Percentiles rank a stretch among this genome's conserved stretches.
Conservation (phyloP, 2,113 vertebrate genomes). For the Fulmarus glacialis region DNA sequence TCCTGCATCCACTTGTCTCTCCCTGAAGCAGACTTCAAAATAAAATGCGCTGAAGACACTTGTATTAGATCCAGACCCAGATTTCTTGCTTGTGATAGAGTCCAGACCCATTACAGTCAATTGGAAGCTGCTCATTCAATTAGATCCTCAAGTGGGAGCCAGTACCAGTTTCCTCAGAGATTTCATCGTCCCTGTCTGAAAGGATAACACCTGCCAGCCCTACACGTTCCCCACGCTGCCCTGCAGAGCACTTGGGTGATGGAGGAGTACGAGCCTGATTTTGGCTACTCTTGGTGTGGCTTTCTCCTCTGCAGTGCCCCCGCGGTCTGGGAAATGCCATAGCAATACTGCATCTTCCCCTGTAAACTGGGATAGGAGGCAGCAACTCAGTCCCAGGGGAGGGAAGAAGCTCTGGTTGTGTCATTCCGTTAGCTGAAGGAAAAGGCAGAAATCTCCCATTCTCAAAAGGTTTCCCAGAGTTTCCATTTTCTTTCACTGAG, state of each 20-base stretch:
- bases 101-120: not conserved
- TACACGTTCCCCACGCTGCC: accelerated
- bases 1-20: not conserved
- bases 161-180: not conserved
- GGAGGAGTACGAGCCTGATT: not conserved
- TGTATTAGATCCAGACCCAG: not conserved
- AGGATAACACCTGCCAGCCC: not conserved
- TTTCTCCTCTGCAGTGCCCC: not conserved
- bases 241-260: not conserved
- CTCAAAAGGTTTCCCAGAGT: not conserved
- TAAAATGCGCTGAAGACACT: not conserved
- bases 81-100: not conserved
- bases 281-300: not conserved
- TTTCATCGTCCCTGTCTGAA: not conserved
- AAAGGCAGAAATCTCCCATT: not conserved
- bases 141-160: not conserved
- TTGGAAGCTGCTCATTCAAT: not conserved
- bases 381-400: not conserved
- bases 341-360: not conserved
- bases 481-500: not conserved
- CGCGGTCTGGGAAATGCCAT: not conserved
- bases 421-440: not conserved
- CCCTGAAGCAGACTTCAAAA: not conserved
- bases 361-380: not conserved
- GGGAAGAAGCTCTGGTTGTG: not conserved